Conservation (phyloP, 2,113 vertebrate species). For the Macaca nemestrina region DNA sequence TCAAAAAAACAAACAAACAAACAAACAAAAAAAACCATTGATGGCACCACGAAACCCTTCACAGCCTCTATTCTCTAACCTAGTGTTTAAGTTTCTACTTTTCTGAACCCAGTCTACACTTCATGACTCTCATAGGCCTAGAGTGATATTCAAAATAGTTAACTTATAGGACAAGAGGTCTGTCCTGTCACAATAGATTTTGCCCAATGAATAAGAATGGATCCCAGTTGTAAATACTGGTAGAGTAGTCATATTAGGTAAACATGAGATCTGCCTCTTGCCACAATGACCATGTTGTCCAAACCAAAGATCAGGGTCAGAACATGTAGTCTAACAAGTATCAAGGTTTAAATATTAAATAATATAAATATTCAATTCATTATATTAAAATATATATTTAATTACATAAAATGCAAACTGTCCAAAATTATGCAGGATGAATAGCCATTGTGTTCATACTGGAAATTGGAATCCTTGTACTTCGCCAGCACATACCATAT, state of each 20-base stretch:
- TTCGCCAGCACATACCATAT: neutral
- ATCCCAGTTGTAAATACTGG: neutral
- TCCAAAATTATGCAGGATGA: neutral
- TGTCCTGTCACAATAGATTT: neutral
- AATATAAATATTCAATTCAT: neutral
- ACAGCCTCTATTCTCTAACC: neutral
- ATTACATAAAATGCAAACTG: no score
- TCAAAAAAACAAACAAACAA: no score
- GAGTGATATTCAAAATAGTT: neutral
- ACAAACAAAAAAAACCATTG: neutral
- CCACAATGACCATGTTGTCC: neutral
- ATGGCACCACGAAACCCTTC: neutral
- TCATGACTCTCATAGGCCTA: neutral
- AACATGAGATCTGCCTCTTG: neutral
- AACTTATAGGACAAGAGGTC: neutral
- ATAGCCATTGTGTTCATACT: neutral
- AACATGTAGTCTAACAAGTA: neutral
- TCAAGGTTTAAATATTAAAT: neutral
- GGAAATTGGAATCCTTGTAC: neutral
- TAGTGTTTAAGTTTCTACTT: neutral
- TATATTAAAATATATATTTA: neutral
- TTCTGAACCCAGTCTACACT: neutral
- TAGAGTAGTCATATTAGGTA: neutral
- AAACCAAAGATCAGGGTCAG: neutral
- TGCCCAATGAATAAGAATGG: neutral